Base-by-base conservation (phyloP, 1,140 invertebrate genomes). In the Globodera ellingtonae region DNA sequence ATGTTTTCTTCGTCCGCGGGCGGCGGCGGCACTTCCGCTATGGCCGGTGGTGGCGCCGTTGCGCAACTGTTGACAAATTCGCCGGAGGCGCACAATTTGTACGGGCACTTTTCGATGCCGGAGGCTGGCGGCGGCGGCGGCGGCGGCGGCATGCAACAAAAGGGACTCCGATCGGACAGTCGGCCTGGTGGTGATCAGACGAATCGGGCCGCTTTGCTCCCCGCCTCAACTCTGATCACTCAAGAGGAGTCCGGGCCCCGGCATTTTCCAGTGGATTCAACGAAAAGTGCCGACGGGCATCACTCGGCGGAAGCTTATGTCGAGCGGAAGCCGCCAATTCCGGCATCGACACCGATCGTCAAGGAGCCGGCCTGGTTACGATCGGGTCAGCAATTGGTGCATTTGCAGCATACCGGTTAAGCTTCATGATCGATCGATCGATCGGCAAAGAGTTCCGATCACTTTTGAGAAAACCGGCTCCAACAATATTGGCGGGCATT, bases 281-380 rank as follows among this genome's bases (percentile, higher is more conserved):
- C 18, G 4, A 62, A 62, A 62, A 62, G 56, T 62, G 10, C 56
- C 56, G 56, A 21, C 10, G 18, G 56, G 1, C 6, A 4, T 15
- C 8, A 13, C 18, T n/a, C 56, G 6, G 2, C 18, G 6, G 56
- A 62, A 62, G 56, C 18, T 13, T 62, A 62, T 5, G 56, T 2
- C 10, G 56, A 62, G 56, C 0, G 1, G 10, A 62, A 6, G 56
- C 13, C 3, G 13, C 56, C 10, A 62, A 62, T 62, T 62, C 56
- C 56, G 15, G 2, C 56, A 18, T 62, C 56, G 18, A 62, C 56
- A 18, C 13, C 56, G 13, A 62, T 62, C 6, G 71, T 72, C 48
- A 80, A 15, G 15, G 78, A 79, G 56, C 78, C 78, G n/a, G 80
- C 80, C n/a, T 79, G 78, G 78, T 21, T 79, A 4, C 44, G 44